These are phyloP conservation scores for Spilogale gracilis DNA, from an alignment of 2,113 vertebrate species.

Conservation along the genomic window DNA sequence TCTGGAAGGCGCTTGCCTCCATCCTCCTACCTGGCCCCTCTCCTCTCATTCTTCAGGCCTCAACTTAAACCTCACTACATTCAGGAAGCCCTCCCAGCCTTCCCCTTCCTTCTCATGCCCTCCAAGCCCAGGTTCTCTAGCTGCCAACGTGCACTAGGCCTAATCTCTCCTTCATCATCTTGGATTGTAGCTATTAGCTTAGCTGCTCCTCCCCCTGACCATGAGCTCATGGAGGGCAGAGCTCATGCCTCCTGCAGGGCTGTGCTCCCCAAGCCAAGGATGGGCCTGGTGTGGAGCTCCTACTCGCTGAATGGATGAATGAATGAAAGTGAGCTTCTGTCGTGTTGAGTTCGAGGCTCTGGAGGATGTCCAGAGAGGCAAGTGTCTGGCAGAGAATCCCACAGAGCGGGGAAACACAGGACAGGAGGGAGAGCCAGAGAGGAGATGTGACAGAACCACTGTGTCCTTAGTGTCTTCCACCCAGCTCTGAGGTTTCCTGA, in stretches of 20 bases:
- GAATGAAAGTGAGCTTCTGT: not conserved
- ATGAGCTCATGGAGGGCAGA: not conserved
- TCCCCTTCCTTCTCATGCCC: not conserved
- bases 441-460: not conserved
- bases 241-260: not conserved
- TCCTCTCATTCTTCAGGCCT: not conserved
- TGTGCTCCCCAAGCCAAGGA: fast-evolving
- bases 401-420: not conserved
- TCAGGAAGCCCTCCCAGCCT: not conserved
- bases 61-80: not conserved
- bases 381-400: not conserved
- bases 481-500: not conserved
- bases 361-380: not conserved
- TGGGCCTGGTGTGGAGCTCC: not conserved
- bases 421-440: not conserved
- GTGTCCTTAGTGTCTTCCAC: not conserved
- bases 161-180: not conserved
- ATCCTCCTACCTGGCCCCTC: not conserved
- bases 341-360: not conserved
- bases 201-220: not conserved
- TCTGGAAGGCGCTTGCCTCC: not conserved
- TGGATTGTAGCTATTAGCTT: not conserved
- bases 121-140: not conserved
- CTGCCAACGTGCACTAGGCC: not conserved
- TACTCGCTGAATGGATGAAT: not conserved